Evolutionary conservation across 1,140 invertebrate species (phyloP), one percentile per base, ranked within the genome.

Genomic region (Ooceraea biroi): DNA sequence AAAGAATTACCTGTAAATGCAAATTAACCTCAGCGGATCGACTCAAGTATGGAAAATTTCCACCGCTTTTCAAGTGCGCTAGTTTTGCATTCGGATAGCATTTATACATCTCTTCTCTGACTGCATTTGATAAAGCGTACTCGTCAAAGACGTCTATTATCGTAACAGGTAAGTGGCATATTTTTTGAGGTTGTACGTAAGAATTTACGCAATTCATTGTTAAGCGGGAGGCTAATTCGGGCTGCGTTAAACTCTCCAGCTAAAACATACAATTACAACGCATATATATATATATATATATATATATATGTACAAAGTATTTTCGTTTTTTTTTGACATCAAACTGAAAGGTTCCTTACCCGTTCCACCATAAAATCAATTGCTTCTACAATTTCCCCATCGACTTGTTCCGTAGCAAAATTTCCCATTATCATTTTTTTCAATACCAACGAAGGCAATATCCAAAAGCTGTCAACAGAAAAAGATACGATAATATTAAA

Each of bases 101-200:
- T 94, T 98, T 98, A 91, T 98, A 98, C 85, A 98, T 94, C 89
- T 98, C 97, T 91, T 98, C 97, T 83, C 97, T 93, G 0, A 97
- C 97, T 58, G 95, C 92, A 83, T 95, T 95, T 74, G 97, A 97
- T 44, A 98, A 92, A 4, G 98, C 98, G 93, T 97, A 97, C 84
- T 98, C 97, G 95, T 99, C 98, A 95, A 98, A 98, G 0, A 98
- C 98, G 94, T 98, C 98, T 91, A 98, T 96, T 58, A 98, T 96
- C 3, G 98, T 98, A 0, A 98, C 95, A 30, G 96, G 95, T 36
- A 98, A 90, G 63, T 96, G 91, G 52, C 94, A 93, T 7, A 98
- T 93, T 91, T 96, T 96, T 76, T 97, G 96, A 48, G 97, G 97
- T 90, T 98, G 96, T 10, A 98, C 96, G 90, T 97, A 97, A 86